Evolutionary conservation across 1,140 invertebrate genomes (phyloP).

Genomic region (Galleria mellonella): DNA sequence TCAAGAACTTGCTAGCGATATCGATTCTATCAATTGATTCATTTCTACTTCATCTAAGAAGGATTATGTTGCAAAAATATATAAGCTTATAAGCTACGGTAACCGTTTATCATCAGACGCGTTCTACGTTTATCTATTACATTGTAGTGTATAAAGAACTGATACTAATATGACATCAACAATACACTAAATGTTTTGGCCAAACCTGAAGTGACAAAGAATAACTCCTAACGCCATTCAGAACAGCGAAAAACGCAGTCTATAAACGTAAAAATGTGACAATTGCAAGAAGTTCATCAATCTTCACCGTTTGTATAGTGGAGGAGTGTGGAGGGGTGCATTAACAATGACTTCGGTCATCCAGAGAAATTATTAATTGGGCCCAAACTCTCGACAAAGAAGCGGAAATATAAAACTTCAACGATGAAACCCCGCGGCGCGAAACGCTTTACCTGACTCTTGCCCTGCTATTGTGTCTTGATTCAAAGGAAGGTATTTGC

Average conservation of each 20-base stretch:
- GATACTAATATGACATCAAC: too few species aligned
- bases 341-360: constrained; percentile 66
- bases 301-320: constrained; percentile 54
- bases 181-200: neutral
- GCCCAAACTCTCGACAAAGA: constrained; percentile 57
- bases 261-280: constrained; percentile 56
- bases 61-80: too few species aligned
- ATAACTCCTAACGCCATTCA: constrained; percentile 29
- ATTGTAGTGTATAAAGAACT: too few species aligned
- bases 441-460: constrained; percentile 68
- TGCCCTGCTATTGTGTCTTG: constrained; percentile 60
- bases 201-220: neutral
- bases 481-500: constrained; percentile 61
- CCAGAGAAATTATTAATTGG: constrained; percentile 71
- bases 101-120: too few species aligned
- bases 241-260: constrained; percentile 43
- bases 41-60: too few species aligned
- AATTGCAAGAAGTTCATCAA: constrained; percentile 63
- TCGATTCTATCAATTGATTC: too few species aligned
- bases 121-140: too few species aligned
- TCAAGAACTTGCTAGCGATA: too few species aligned
- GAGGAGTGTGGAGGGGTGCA: constrained; percentile 24
- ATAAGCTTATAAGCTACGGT: too few species aligned
- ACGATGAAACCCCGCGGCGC: constrained; percentile 50
- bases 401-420: constrained; percentile 73